Conservation (phyloP, 2,113 vertebrate genomes). For the Ammodytes marinus region DNA sequence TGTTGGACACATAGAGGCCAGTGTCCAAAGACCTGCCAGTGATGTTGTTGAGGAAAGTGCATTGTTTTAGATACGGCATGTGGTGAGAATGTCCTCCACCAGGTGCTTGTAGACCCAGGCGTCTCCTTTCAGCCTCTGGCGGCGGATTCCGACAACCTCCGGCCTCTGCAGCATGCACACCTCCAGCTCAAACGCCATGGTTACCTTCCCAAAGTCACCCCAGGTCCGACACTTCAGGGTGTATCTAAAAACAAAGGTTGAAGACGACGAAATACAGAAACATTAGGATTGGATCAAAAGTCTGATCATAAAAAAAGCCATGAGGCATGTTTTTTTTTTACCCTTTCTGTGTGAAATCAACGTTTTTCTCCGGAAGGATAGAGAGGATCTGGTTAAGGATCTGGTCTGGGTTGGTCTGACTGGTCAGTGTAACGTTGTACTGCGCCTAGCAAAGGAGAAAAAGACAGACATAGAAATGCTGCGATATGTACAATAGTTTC, state of each 20-base stretch:
- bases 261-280: background rate
- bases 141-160: slow-evolving; percentile 89
- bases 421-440: slow-evolving; percentile 94
- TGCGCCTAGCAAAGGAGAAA: slow-evolving; percentile 84
- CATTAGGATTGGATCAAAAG: background rate
- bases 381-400: slow-evolving; percentile 90
- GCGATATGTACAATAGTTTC: background rate
- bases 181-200: slow-evolving; percentile 95
- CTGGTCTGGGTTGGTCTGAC: slow-evolving; percentile 90
- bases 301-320: background rate
- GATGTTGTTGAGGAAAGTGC: slow-evolving; percentile 1
- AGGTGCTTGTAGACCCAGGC: slow-evolving; percentile 97
- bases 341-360: slow-evolving; percentile 94
- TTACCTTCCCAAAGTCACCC: slow-evolving; percentile 93
- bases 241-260: slow-evolving; percentile 83
- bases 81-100: slow-evolving; percentile 92
- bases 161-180: slow-evolving; percentile 91
- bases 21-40: background rate
- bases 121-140: slow-evolving; percentile 94
- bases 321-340: slow-evolving; percentile 76
- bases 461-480: background rate
- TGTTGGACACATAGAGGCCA: background rate
- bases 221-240: slow-evolving; percentile 91
- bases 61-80: slow-evolving; percentile 83
- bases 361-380: slow-evolving; percentile 89